A percentile compares a stretch with the other conserved stretches of the same genome.
Conservation (phyloP, 2,113 vertebrate genomes). For the Ardeotis arabs region DNA sequence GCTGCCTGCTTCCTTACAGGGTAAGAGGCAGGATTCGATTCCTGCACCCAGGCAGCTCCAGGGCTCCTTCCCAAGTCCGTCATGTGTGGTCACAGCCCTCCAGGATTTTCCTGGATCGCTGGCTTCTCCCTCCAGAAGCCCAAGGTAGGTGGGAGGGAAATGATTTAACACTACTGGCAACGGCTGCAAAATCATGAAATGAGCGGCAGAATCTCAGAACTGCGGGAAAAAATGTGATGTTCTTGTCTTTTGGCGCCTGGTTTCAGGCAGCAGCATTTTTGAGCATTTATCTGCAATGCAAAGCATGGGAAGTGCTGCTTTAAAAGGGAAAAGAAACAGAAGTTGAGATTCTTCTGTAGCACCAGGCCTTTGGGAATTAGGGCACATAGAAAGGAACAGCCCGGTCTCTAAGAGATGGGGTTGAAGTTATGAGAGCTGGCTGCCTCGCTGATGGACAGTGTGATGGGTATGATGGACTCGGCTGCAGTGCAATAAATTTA, state of each 20-base stretch:
- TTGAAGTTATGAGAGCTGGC: neutral
- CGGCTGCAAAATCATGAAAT: neutral
- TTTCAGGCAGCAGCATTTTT: neutral
- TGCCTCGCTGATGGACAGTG: accelerated
- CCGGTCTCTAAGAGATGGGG: neutral
- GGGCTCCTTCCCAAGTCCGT: neutral
- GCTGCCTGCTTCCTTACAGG: neutral
- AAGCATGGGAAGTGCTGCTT: neutral
- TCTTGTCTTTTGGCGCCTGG: constrained; percentile 4
- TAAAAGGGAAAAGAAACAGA: neutral
- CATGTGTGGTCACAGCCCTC: neutral
- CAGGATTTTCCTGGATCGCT: neutral
- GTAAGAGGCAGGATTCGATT: neutral
- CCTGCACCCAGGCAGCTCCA: neutral
- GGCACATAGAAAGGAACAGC: neutral
- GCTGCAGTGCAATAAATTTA: neutral
- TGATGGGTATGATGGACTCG: neutral
- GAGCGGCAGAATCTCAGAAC: neutral
- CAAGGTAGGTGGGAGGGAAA: neutral
- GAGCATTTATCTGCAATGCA: neutral
- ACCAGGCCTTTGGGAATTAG: neutral
- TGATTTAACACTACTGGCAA: constrained; percentile 42
- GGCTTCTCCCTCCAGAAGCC: neutral
- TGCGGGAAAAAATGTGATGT: neutral
- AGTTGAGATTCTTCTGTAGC: neutral